phyloP scores from a whole-genome alignment of 2,888 invertebrate species.

The Vannuccia rotundouncinata region DNA sequence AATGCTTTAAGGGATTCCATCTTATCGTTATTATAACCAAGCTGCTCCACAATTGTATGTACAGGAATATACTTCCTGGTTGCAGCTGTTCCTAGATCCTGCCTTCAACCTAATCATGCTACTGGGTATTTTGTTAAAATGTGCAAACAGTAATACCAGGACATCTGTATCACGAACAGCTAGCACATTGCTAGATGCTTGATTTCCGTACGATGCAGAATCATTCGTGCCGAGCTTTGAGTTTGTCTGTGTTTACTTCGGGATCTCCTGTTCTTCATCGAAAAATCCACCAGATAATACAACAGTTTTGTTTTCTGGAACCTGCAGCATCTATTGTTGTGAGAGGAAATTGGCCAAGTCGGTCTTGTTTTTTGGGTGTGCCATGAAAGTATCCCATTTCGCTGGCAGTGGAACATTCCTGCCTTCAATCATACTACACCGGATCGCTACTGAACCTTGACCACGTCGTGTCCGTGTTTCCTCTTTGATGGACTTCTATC shows the following conservation, averaged over 20 bases:
- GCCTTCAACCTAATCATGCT: not conserved
- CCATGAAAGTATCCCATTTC: no score
- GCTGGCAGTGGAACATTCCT: no score
- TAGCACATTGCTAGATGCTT: conserved; percentile 13
- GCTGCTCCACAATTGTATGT: not conserved
- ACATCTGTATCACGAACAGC: not conserved
- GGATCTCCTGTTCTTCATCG: not conserved
- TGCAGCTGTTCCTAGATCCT: conserved; percentile 16
- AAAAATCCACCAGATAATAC: conserved; percentile 5
- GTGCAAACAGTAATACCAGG: conserved; percentile 4
- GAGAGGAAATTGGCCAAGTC: not conserved
- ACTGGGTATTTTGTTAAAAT: conserved; percentile 16
- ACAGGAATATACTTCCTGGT: conserved; percentile 18
- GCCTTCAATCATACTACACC: no score
- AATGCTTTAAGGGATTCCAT: conserved; percentile 9
- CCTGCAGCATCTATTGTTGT: not conserved
- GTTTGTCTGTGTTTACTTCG: conserved; percentile 16
- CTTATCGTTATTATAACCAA: conserved; percentile 16
- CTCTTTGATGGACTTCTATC: no score
- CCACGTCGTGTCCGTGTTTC: no score
- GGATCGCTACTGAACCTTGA: no score
- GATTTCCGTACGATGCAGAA: conserved; percentile 10
- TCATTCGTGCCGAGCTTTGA: conserved; percentile 14
- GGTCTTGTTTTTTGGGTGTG: not conserved
- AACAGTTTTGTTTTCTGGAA: conserved; percentile 12